phyloP scores from a whole-genome alignment of 2,113 vertebrate genomes.

The Jacana jacana region DNA sequence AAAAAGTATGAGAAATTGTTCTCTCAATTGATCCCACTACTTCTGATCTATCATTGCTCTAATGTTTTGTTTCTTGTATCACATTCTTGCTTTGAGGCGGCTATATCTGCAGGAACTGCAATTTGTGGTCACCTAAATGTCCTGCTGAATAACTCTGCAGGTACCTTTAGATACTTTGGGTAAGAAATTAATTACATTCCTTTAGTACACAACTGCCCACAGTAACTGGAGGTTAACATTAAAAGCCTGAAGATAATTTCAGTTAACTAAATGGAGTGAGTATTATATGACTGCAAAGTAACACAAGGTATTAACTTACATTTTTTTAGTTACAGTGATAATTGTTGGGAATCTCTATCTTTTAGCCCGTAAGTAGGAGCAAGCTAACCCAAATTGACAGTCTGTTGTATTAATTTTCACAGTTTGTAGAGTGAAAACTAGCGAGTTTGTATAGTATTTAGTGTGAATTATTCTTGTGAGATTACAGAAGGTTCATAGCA shows the following conservation, averaged over 20 bases:
- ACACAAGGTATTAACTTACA: neutral
- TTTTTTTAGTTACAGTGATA: neutral
- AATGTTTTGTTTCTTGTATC: neutral
- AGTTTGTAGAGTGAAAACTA: neutral
- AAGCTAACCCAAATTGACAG: neutral
- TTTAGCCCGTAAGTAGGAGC: neutral
- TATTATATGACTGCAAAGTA: neutral
- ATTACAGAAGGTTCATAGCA: neutral
- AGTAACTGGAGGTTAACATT: neutral
- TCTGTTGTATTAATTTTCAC: neutral
- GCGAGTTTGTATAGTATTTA: neutral
- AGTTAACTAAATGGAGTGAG: neutral
- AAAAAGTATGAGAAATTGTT: neutral
- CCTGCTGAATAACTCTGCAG: neutral
- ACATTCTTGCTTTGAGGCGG: neutral
- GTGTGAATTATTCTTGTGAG: neutral
- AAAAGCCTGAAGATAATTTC: neutral
- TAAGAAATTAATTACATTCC: neutral
- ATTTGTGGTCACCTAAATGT: neutral
- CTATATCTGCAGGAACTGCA: neutral
- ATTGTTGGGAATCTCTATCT: neutral
- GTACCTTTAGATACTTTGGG: neutral
- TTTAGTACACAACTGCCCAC: neutral
- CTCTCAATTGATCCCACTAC: neutral
- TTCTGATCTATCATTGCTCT: neutral